These are phyloP conservation scores for Oscheius myriophilus DNA, from an alignment of 2,888 invertebrate species.

Conservation along the genomic window DNA sequence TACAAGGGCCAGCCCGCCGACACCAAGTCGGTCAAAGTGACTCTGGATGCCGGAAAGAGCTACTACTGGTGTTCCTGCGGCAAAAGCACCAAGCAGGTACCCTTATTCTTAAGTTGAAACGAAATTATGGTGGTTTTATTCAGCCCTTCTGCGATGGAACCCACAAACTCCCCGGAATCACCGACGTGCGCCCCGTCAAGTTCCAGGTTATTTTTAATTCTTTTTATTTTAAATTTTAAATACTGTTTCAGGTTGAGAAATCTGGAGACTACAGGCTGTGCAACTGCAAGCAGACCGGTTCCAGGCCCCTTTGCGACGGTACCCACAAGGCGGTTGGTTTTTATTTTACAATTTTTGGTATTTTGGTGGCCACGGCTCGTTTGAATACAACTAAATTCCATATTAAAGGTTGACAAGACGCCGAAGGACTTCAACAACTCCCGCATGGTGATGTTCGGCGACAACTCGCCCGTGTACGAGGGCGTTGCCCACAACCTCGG, in stretches of 20 bases:
- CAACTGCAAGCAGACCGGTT: slow-evolving; percentile 93
- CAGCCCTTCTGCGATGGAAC: slow-evolving; percentile 95
- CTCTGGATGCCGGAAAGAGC: slow-evolving; percentile 77
- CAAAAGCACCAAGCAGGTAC: slow-evolving; percentile 81
- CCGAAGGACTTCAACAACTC: slow-evolving; percentile 49
- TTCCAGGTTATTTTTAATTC: slow-evolving; percentile 74
- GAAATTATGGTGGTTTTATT: slow-evolving; percentile 42
- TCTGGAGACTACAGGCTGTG: slow-evolving; percentile 90
- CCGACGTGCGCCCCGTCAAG: slow-evolving; percentile 81
- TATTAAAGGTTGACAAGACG: slow-evolving; percentile 44
- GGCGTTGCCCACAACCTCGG: slow-evolving; percentile 66
- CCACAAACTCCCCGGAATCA: slow-evolving; percentile 82
- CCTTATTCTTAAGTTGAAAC: background rate
- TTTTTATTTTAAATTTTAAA: background rate
- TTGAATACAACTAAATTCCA: too few species aligned
- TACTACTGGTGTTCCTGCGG: slow-evolving; percentile 95
- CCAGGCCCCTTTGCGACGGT: slow-evolving; percentile 95
- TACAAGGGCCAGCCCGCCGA: slow-evolving; percentile 57
- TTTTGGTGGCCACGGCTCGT: background rate
- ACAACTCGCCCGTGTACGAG: slow-evolving; percentile 59
- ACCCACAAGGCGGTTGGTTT: slow-evolving; percentile 79
- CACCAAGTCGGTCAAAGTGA: slow-evolving; percentile 47
- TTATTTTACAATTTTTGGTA: background rate
- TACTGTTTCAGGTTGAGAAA: slow-evolving; percentile 79
- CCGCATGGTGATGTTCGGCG: slow-evolving; percentile 50